Evolutionary conservation across 2,113 vertebrate genomes (phyloP), one percentile per base, ranked within the genome.

Genomic region (Takifugu bimaculatus): DNA sequence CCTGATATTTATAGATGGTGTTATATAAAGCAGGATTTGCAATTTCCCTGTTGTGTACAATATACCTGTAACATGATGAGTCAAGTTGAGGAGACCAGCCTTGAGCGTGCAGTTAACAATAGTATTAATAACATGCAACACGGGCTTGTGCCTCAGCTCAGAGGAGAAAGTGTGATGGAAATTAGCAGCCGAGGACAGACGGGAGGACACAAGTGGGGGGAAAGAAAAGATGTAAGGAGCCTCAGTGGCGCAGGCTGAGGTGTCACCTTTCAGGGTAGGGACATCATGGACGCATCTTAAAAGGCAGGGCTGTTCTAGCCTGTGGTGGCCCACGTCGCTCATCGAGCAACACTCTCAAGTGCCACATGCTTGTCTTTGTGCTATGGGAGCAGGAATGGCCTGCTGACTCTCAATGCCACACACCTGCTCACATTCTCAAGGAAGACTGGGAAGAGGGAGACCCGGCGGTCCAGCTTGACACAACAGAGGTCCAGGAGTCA

Each of bases 51-150:
- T 69, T 72, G 79, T 63, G 60, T 60, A 82, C 66, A 78, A 70
- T 83, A 85, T 72, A 79, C 74, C 80, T 83, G 87, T 86, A 86
- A 88, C 63, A 82, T 63, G 87, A 88, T 88, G 83, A 84, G 70
- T 60, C 73, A 67, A 74, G 75, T 74, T 54, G 32, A 61, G 48
- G 66, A 72, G 74, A 63, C 25, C 79, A 86, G 72, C 86, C 84
- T 87, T 85, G 81, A 79, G 71, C 74, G 65, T 79, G 81, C 77
- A 71, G 78, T 87, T 88, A 87, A 88, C 87, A 88, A 88, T 86
- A 80, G 83, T 88, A 88, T 88, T 84, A 86, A 87, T 88, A 86
- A 86, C 85, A 81, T 59, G 58, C 58, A 73, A 77, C 80, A 56
- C 66, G 54, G 63, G 48, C 71, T 20, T 47, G 56, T 26, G 73